Evolutionary conservation across 2,113 vertebrate species (phyloP), one percentile per base, ranked within the genome.

Genomic region (Barbus barbus): DNA sequence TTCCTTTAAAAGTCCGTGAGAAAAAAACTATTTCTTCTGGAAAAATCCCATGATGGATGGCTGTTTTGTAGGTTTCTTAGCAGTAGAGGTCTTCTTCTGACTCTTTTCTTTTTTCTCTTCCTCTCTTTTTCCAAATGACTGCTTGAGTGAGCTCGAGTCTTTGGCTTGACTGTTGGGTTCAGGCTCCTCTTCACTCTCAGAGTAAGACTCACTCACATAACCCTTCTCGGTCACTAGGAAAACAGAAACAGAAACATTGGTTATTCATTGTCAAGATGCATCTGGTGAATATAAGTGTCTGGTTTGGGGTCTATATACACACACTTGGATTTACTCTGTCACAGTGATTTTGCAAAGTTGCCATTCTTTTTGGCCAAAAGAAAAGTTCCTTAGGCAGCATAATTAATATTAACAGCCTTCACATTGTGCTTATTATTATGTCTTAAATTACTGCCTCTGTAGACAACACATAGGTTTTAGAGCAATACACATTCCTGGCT

Each of bases 21-120:
- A 22, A 41, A 22, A 28, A 86, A 51, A 41, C 96, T 91, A 98
- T 85, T 98, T 98, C 94, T 95, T 98, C 26, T 95, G 96, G 87
- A 97, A 97, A 82, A 99, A 99, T 0, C 98, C 98, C 91, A 93
- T 93, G 84, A 99, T 99, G 38, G 97, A 97, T 4, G 95, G 93
- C 87, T 99, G 97, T 87, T 97, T 98, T 3, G 92, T 92, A 86
- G 91, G 90, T 91, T 95, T 98, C 86, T 67, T 93, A 46, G 91
- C 81, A 1, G 93, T 53, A 1, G 71, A 9, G 9, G 90, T 89
- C 90, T 96, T 97, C 91, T 96, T 98, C n/a, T 85, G 84, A 79
- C 78, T 91, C 80, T 93, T 98, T 75, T 95, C 96, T 44, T 79
- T 83, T 56, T 81, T 83, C 72, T 96, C 95, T 0, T 96, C 94